Evolutionary conservation across 2,797 vertebrate genomes (phyloP).

Genomic region (Acrossocheilus fasciatus): DNA sequence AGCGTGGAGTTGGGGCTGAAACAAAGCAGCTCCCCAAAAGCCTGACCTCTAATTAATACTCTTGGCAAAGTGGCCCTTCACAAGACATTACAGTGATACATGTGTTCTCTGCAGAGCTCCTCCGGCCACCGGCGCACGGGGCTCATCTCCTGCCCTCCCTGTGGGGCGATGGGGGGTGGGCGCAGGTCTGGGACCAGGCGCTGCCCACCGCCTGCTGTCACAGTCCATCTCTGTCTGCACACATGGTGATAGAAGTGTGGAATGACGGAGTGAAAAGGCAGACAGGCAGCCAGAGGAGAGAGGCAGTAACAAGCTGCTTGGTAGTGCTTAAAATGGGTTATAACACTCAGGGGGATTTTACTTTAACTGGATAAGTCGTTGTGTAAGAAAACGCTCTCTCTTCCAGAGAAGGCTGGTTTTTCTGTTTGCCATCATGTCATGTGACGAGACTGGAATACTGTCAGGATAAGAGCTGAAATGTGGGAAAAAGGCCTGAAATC

Average conservation of each 20-base stretch:
- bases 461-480: slow-evolving; percentile 1
- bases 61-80: slow-evolving; percentile 79
- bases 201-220: slow-evolving; percentile 64
- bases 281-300: slow-evolving; percentile 48
- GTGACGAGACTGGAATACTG: background rate
- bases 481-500: background rate
- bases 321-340: slow-evolving; percentile 29
- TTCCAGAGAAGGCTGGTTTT: background rate
- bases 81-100: slow-evolving; percentile 70
- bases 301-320: slow-evolving; percentile 57
- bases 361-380: slow-evolving; percentile 12
- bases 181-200: slow-evolving; percentile 64
- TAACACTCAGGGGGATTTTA: slow-evolving; percentile 30
- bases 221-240: slow-evolving; percentile 64
- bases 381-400: background rate
- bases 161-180: slow-evolving; percentile 47
- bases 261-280: slow-evolving; percentile 51
- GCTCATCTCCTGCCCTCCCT: slow-evolving; percentile 53
- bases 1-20: slow-evolving; percentile 65
- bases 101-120: slow-evolving; percentile 55
- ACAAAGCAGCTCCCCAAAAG: slow-evolving; percentile 78
- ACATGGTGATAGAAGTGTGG: slow-evolving; percentile 60
- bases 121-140: slow-evolving; percentile 59
- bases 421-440: background rate
- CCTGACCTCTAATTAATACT: slow-evolving; percentile 85